Evolutionary conservation across 2,113 vertebrate genomes (phyloP).

Genomic region (Elanoides forficatus): DNA sequence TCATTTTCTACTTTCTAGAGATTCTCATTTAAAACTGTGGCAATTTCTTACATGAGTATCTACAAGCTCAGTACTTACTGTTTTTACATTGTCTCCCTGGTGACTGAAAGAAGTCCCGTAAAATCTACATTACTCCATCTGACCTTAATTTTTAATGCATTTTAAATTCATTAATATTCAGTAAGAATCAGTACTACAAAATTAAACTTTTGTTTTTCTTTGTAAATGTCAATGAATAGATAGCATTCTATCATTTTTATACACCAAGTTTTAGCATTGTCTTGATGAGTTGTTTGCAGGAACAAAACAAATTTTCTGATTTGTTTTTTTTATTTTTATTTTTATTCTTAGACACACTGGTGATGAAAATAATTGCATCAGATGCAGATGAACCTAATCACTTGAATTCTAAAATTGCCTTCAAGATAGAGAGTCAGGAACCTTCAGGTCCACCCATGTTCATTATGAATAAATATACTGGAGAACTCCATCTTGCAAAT

Average conservation of each 20-base stretch:
- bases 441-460: conserved; percentile 78
- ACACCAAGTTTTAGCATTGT: neutral
- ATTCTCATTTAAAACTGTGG: neutral
- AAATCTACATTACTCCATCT: neutral
- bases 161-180: neutral
- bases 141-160: neutral
- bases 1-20: neutral
- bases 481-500: conserved; percentile 72
- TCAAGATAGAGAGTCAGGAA: conserved; percentile 77
- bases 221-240: neutral
- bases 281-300: neutral
- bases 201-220: neutral
- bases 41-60: neutral
- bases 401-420: conserved; percentile 76
- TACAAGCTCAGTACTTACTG: neutral
- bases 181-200: neutral
- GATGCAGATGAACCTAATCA: conserved; percentile 83
- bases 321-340: neutral
- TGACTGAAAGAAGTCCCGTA: neutral
- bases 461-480: conserved; percentile 77
- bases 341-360: conserved; percentile 75
- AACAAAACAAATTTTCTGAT: neutral
- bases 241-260: neutral
- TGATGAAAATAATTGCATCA: conserved; percentile 83
- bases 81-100: neutral